A percentile compares a stretch with the other conserved stretches of the same genome.
phyloP scores from a whole-genome alignment of 2,797 vertebrate species.

The Girardinus metallicus region DNA sequence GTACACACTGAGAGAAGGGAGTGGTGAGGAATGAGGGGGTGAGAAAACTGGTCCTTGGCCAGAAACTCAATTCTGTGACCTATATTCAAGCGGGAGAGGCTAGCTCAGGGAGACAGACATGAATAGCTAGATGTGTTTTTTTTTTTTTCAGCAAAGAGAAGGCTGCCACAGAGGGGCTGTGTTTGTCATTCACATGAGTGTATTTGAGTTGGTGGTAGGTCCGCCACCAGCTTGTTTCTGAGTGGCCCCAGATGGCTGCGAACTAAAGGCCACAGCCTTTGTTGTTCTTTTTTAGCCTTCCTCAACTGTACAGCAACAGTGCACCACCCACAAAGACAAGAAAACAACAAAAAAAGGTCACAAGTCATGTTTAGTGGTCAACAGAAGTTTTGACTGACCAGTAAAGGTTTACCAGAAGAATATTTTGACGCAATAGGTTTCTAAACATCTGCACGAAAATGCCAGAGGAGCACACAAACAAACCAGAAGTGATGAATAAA shows the following conservation, averaged over 20 bases:
- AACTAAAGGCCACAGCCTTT: slow-evolving; percentile 38
- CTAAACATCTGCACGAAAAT: not conserved
- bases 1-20: slow-evolving; percentile 5
- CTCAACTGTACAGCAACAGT: slow-evolving; percentile 13
- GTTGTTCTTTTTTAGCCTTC: slow-evolving; percentile 39
- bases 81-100: slow-evolving; percentile 63
- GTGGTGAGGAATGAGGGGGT: slow-evolving; percentile 6
- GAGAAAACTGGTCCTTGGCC: slow-evolving; percentile 53
- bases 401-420: not conserved
- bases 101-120: slow-evolving; percentile 23
- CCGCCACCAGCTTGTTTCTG: slow-evolving; percentile 48
- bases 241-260: slow-evolving; percentile 65
- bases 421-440: not conserved
- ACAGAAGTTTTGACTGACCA: not conserved
- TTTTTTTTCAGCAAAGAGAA: slow-evolving; percentile 46
- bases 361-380: not conserved
- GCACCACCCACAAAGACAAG: slow-evolving; percentile 11
- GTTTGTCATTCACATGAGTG: slow-evolving; percentile 27
- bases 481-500: not conserved
- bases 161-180: slow-evolving; percentile 25
- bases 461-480: not conserved
- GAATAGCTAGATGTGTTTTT: slow-evolving; percentile 63
- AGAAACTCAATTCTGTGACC: slow-evolving; percentile 70
- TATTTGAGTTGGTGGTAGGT: slow-evolving; percentile 33
- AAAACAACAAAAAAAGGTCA: not conserved